A percentile compares a stretch with the other conserved stretches of the same genome.
Evolutionary conservation across 2,113 vertebrate species (phyloP).

Genomic region (Tragelaphus buxtoni): DNA sequence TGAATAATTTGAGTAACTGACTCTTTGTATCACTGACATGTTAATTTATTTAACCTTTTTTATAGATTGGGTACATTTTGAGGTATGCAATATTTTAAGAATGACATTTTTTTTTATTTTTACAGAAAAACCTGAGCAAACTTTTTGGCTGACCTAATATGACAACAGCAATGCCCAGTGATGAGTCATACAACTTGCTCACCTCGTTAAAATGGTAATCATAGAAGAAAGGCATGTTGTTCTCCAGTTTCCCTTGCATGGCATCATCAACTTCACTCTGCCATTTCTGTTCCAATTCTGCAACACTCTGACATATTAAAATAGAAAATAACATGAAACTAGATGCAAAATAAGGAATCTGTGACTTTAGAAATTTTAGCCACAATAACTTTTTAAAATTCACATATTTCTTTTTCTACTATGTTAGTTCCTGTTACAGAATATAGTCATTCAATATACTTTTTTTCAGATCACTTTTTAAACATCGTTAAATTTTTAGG

Average conservation of each 20-base stretch:
- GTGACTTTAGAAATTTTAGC: not conserved
- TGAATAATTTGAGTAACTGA: not conserved
- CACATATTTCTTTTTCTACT: not conserved
- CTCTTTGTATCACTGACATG: not conserved
- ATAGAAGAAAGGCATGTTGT: constrained; percentile 94
- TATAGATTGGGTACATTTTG: not conserved
- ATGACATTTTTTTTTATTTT: not conserved
- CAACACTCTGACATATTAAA: constrained; percentile 89
- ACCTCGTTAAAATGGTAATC: constrained; percentile 99
- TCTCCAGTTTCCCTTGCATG: constrained; percentile 93
- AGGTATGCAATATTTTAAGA: not conserved
- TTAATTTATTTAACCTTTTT: not conserved
- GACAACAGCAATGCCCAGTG: not conserved
- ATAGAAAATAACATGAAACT: not conserved
- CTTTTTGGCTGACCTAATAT: not conserved
- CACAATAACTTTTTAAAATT: not conserved
- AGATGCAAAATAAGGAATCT: not conserved
- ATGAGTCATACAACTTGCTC: not conserved
- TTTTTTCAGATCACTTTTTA: not conserved
- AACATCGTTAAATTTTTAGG: constrained; percentile 13
- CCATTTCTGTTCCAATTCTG: constrained; percentile 98
- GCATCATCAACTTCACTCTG: constrained; percentile 96
- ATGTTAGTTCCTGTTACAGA: not conserved
- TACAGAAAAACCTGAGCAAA: not conserved
- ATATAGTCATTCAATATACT: not conserved